Conservation (phyloP, 2,113 vertebrate genomes). For the Tachysurus vachellii region DNA sequence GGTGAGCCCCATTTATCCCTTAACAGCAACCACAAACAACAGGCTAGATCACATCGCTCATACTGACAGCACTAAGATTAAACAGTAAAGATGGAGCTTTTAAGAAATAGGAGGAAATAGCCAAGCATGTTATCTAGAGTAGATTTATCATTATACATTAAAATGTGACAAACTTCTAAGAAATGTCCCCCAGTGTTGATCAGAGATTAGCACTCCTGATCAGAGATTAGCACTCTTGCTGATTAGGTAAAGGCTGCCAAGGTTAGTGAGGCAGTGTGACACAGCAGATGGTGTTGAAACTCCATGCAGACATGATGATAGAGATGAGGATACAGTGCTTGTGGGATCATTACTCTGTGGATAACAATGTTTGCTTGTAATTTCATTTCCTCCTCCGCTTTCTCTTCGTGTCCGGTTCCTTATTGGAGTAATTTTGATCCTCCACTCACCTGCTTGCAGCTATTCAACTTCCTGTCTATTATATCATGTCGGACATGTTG, state of each 20-base stretch:
- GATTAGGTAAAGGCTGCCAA: slow-evolving; percentile 7
- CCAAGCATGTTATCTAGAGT: neutral
- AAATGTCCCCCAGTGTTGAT: neutral
- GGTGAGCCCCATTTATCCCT: slow-evolving; percentile 69
- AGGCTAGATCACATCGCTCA: slow-evolving; percentile 15
- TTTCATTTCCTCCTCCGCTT: neutral
- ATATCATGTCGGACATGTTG: neutral
- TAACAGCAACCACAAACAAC: neutral
- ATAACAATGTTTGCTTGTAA: slow-evolving; percentile 12
- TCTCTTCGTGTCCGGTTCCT: neutral
- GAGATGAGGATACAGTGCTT: slow-evolving; percentile 7
- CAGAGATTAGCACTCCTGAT: slow-evolving; percentile 12
- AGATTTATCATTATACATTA: slow-evolving; percentile 11
- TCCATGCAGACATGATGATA: neutral
- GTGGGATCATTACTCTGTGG: neutral
- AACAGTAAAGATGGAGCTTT: neutral
- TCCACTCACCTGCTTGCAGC: neutral
- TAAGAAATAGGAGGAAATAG: neutral
- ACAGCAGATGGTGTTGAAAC: slow-evolving; percentile 16
- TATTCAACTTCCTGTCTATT: neutral
- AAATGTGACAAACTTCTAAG: neutral
- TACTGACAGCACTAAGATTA: neutral
- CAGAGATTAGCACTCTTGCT: slow-evolving; percentile 18
- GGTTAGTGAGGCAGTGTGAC: neutral
- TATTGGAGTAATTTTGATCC: neutral